Percentiles rank a stretch among this genome's conserved stretches.
Conservation (phyloP, 2,113 vertebrate species). For the Poicephalus gulielmi region DNA sequence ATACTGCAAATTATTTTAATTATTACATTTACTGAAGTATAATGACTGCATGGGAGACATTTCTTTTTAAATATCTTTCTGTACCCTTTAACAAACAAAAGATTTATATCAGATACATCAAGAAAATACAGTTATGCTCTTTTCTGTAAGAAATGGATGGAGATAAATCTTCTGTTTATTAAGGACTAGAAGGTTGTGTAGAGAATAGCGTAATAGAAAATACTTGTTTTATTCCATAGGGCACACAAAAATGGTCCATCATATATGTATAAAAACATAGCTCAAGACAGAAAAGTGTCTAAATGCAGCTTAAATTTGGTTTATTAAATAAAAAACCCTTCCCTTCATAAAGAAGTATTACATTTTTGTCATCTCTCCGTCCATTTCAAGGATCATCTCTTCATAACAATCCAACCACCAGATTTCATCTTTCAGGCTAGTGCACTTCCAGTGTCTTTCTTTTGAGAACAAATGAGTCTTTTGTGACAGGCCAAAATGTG, state of each 20-base stretch:
- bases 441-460: neutral
- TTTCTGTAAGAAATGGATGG: neutral
- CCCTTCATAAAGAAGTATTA: neutral
- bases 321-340: neutral
- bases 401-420: neutral
- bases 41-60: neutral
- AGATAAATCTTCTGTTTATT: neutral
- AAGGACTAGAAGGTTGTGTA: neutral
- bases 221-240: neutral
- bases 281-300: neutral
- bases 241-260: neutral
- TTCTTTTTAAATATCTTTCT: conserved; percentile 5
- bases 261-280: neutral
- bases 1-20: conserved; percentile 41
- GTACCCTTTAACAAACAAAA: conserved; percentile 13
- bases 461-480: neutral
- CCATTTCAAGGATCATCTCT: neutral
- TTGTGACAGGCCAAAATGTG: neutral
- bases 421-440: neutral
- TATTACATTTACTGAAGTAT: conserved; percentile 4
- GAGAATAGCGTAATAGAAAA: neutral
- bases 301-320: neutral
- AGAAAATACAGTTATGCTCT: neutral
- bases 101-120: neutral
- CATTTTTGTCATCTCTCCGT: neutral